These are phyloP conservation scores for Protobothrops flavoviridis DNA, from an alignment of 2,113 vertebrate species.

Conservation along the genomic window DNA sequence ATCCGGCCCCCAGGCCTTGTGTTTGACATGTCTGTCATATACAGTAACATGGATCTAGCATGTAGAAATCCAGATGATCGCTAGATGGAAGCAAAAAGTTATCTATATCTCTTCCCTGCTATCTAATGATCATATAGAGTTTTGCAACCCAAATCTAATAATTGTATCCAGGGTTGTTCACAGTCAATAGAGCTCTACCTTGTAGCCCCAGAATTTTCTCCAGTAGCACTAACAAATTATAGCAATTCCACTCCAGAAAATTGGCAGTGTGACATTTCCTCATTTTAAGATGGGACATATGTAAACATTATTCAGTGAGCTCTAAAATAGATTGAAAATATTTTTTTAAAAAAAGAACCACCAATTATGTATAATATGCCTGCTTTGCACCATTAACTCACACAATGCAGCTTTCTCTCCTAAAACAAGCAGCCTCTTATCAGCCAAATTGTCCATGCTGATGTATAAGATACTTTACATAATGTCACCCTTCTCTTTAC, in stretches of 20 bases:
- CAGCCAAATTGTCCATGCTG: neutral
- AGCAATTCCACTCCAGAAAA: neutral
- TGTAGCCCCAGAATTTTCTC: neutral
- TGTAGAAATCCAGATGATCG: neutral
- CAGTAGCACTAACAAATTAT: neutral
- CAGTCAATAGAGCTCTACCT: neutral
- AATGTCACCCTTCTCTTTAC: neutral
- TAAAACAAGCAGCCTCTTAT: neutral
- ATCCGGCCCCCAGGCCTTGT: too few relatives aligned
- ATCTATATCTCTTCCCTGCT: neutral
- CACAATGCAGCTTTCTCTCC: neutral
- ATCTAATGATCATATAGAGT: neutral
- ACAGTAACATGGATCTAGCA: too few relatives aligned
- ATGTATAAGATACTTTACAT: neutral
- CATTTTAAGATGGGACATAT: neutral
- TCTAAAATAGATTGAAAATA: neutral
- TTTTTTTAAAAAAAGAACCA: neutral
- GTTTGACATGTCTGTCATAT: too few relatives aligned
- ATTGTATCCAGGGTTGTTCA: neutral
- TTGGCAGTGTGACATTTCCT: neutral
- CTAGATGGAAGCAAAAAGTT: neutral
- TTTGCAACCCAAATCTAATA: neutral
- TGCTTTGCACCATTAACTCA: neutral
- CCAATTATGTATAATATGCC: neutral
- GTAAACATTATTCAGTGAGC: neutral